phyloP scores from a whole-genome alignment of 2,888 invertebrate species.

The Tachina lurida region DNA sequence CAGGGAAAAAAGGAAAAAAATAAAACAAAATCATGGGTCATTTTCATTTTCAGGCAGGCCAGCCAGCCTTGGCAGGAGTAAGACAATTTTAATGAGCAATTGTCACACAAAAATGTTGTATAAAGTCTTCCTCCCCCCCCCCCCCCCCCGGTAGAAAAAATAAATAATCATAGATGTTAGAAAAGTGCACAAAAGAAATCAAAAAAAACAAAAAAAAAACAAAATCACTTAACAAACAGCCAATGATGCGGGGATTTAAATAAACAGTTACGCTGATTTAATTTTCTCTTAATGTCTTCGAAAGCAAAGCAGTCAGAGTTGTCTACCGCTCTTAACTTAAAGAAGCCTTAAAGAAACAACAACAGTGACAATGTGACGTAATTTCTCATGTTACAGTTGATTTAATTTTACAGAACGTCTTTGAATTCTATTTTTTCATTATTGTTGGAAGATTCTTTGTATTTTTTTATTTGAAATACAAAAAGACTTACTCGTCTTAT shows the following conservation, averaged over 20 bases:
- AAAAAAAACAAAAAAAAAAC: not conserved
- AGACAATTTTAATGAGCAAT: constrained; percentile 81
- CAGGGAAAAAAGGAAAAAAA: not conserved
- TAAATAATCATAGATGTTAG: not conserved
- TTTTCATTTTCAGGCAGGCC: not conserved
- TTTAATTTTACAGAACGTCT: constrained; percentile 53
- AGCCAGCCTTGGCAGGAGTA: constrained; percentile 3
- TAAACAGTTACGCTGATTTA: constrained; percentile 82
- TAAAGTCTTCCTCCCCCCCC: constrained; percentile 2
- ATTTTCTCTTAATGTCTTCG: constrained; percentile 73
- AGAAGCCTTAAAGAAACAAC: constrained; percentile 23
- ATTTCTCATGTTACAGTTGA: constrained; percentile 63
- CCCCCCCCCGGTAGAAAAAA: not conserved
- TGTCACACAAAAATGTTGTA: constrained; percentile 62
- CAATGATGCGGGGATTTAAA: constrained; percentile 80
- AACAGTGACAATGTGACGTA: constrained; percentile 75
- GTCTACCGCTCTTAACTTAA: constrained; percentile 35
- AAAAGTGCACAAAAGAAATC: not conserved
- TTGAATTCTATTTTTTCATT: not conserved
- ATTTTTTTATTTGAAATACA: not conserved
- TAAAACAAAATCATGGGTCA: constrained; percentile 35
- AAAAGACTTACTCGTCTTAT: not conserved
- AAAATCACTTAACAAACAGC: constrained; percentile 71
- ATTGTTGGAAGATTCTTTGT: too few relatives aligned
- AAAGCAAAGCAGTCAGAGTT: not conserved